Evolutionary conservation across 2,888 invertebrate genomes (phyloP).

Genomic region (Peribatodes rhomboidaria): DNA sequence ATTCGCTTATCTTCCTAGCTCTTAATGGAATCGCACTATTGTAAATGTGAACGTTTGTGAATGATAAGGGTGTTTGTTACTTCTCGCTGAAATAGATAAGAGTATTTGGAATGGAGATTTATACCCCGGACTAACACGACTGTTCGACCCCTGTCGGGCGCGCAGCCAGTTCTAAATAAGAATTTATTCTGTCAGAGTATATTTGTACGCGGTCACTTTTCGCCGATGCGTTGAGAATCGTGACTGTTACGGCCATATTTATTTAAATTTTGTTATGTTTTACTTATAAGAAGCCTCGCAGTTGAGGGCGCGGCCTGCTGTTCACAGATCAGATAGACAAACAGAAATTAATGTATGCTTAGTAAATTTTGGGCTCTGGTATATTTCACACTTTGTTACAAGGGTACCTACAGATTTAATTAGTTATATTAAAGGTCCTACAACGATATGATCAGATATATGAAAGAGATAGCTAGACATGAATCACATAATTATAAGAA

Average conservation of each 20-base stretch:
- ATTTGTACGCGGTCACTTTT: slow-evolving; percentile 2
- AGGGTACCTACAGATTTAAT: no score
- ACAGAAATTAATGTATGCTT: neutral
- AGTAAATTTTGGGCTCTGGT: neutral
- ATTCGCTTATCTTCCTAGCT: slow-evolving; percentile 52
- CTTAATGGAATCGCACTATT: slow-evolving; percentile 41
- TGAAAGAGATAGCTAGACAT: neutral
- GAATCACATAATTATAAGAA: no score
- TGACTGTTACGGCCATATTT: slow-evolving; percentile 69
- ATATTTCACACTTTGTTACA: no score
- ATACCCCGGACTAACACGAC: no score
- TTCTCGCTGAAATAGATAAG: no score
- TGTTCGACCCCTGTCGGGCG: no score
- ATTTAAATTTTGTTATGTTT: slow-evolving; percentile 62
- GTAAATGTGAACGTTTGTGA: no score
- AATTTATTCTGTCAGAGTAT: slow-evolving; percentile 52
- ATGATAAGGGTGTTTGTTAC: no score
- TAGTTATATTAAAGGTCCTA: no score
- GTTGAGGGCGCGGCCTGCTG: slow-evolving; percentile 65
- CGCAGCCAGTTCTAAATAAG: slow-evolving; percentile 44
- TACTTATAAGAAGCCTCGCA: slow-evolving; percentile 71
- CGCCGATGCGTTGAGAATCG: slow-evolving; percentile 14
- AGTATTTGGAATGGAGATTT: no score
- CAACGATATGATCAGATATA: no score
- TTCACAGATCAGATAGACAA: neutral